Base-by-base conservation (phyloP, 2,888 invertebrate genomes). In the Crematogaster levior region DNA sequence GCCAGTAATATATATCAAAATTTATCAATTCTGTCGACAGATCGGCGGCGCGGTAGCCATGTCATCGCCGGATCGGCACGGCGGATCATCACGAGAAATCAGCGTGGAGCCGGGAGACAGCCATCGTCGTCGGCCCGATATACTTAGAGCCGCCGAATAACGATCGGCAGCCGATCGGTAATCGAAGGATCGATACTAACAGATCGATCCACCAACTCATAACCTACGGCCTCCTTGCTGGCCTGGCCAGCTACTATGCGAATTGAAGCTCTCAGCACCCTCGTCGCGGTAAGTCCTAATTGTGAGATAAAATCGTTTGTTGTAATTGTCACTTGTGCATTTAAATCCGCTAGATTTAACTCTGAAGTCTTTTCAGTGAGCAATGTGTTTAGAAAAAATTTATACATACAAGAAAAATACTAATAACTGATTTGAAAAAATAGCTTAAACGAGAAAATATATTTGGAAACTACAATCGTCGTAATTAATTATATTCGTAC, bases 241-340 rank as follows among this genome's bases (percentile, higher is more conserved):
- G 95, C 95, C 94, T 94, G 95, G 95, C 96, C 95, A 95, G 96
- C 96, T 96, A 97, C 97, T 97, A 97, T 97, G 97, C 97, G 96
- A 96, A 97, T 97, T 96, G 96, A 96, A 96, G 96, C 95, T 95
- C 95, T 96, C 95, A 95, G 96, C 96, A 96, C 96, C 96, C 96
- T 97, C 96, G 96, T 97, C 96, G 97, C 97, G 97, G 97, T 97
- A 94, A 96, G 96, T 88, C 7, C 12, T 43, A 18, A 53, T 77
- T 65, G 6, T 21, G 15, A 21, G 6, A n/a, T 51, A 6, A 53
- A 40, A 34, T 5, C 12, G 15, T 48, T 63, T 15, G 37, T 1
- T 7, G 3, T n/a, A 60, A 30, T 24, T 27, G 37, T 1, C 10
- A 51, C 4, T 27, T 24, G 5, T 18, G 37, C 34, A 7, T 61